phyloP scores from a whole-genome alignment of 2,797 vertebrate genomes.

The Petrocephalus sullivani region DNA sequence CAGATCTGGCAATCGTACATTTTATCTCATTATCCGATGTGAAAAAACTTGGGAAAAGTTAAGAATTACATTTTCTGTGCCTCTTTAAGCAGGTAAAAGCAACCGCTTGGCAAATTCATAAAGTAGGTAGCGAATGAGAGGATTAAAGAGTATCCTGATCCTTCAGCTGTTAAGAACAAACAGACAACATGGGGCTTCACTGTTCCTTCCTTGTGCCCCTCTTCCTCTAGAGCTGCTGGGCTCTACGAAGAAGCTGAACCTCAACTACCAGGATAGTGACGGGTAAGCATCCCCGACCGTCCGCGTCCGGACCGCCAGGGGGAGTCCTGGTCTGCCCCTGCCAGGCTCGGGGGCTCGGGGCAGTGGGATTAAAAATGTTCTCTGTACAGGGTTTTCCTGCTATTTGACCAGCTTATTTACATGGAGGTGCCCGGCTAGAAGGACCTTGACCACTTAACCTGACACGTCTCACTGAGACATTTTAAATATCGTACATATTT shows the following conservation, averaged over 20 bases:
- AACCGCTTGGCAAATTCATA: background rate
- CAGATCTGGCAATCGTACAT: background rate
- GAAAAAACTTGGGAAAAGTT: background rate
- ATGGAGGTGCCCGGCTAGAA: background rate
- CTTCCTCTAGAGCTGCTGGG: constrained; percentile 82
- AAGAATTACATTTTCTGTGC: background rate
- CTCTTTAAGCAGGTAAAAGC: background rate
- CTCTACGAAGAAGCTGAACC: constrained; percentile 86
- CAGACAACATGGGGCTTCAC: background rate
- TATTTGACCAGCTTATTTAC: background rate
- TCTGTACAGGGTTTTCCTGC: background rate
- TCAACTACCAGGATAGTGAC: constrained; percentile 89
- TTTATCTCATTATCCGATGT: background rate
- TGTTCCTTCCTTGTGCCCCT: constrained; percentile 14
- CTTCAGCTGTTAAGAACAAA: background rate
- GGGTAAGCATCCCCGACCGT: constrained; percentile 45
- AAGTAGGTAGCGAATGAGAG: background rate
- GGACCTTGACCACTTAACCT: background rate
- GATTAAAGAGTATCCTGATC: background rate
- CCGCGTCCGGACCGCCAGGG: background rate
- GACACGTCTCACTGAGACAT: background rate
- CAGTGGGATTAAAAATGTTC: background rate
- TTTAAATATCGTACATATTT: background rate
- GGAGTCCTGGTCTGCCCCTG: background rate
- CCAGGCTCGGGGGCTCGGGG: background rate